Evolutionary conservation across 2,888 invertebrate genomes (phyloP).

Genomic region (Tenthredo scrophulariae): DNA sequence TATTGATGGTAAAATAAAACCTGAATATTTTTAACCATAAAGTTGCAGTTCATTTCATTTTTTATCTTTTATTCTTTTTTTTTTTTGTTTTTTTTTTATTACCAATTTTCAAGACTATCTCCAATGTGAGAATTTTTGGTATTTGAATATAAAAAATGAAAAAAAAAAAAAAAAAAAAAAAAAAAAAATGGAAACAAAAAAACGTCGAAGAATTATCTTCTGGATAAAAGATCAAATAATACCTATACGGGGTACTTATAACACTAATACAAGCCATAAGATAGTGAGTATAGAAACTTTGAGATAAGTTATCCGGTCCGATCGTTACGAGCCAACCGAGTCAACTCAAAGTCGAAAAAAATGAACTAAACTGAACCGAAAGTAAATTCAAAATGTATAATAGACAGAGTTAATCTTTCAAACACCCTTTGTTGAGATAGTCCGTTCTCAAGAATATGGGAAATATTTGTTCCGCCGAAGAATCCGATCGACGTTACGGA

Average conservation of each 20-base stretch:
- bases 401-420: slow-evolving; percentile 24
- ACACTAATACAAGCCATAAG: too few species aligned
- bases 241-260: too few species aligned
- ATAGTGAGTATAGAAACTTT: background rate
- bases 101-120: too few species aligned
- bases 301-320: background rate
- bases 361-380: background rate
- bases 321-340: background rate
- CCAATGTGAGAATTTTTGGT: background rate
- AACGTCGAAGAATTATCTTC: background rate
- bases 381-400: slow-evolving; percentile 17
- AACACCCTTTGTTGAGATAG: slow-evolving; percentile 8
- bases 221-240: background rate
- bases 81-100: background rate
- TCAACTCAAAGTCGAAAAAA: background rate
- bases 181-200: too few species aligned
- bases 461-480: slow-evolving; percentile 15
- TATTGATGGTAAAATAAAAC: background rate
- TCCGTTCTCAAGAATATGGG: background rate
- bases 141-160: too few species aligned
- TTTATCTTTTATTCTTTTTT: background rate
- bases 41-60: background rate
- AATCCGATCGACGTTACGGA: background rate
- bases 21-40: too few species aligned
- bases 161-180: too few species aligned